Evolutionary conservation across 1,140 invertebrate genomes (phyloP).

Genomic region (Agraylea sexmaculata): DNA sequence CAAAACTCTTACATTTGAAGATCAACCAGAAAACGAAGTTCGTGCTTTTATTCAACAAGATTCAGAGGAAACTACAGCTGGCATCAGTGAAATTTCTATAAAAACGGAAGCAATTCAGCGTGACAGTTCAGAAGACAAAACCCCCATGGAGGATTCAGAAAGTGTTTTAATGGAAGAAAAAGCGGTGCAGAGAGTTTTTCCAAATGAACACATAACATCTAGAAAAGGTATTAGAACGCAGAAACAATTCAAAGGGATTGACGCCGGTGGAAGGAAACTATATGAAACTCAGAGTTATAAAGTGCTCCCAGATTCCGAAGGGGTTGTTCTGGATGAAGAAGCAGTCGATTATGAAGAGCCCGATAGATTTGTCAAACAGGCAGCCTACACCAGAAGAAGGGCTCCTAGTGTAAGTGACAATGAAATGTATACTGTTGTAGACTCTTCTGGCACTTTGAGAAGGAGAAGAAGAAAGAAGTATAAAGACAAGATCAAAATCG

Average conservation of each 20-base stretch:
- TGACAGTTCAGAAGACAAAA: conserved; percentile 4
- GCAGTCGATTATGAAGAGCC: conserved; percentile 19
- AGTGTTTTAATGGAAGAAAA: conserved; percentile 12
- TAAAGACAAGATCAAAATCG: conserved; percentile 30
- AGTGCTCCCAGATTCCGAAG: conserved; percentile 30
- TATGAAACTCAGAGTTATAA: conserved; percentile 41
- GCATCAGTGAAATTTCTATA: conserved; percentile 15
- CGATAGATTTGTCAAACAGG: conserved; percentile 21
- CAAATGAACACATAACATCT: conserved; percentile 12
- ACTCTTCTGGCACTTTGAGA: conserved; percentile 30
- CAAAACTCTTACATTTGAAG: conserved; percentile 3
- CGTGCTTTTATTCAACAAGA: conserved; percentile 14
- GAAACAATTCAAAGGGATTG: too few species aligned
- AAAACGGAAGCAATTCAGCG: conserved; percentile 8
- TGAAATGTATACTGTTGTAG: conserved; percentile 37
- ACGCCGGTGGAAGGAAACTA: conserved; percentile 18
- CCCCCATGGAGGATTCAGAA: conserved; percentile 12
- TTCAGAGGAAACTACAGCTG: conserved; percentile 18
- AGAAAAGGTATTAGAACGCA: conserved; percentile 10
- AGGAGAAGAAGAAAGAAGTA: conserved; percentile 37
- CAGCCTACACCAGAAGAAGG: conserved; percentile 30
- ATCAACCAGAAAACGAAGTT: too few species aligned
- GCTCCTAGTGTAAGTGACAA: conserved; percentile 39
- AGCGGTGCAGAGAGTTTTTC: conserved; percentile 5
- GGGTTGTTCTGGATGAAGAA: conserved; percentile 23